These are phyloP conservation scores for Hyalella azteca DNA, from an alignment of 2,888 invertebrate species.

Conservation along the genomic window DNA sequence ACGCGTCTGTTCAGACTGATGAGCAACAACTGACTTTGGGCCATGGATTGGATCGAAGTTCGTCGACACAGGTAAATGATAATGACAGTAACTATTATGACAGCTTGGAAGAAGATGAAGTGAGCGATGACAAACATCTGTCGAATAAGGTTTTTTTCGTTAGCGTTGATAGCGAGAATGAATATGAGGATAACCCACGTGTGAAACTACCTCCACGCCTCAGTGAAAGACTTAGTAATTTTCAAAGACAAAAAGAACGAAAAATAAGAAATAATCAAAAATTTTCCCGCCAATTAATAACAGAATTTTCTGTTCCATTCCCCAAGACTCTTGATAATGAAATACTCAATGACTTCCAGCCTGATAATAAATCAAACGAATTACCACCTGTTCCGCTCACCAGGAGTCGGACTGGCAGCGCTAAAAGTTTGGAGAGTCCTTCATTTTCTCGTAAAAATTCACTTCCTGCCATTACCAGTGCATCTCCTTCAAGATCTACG, in stretches of 20 bases:
- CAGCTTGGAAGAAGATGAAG: slow-evolving; percentile 39
- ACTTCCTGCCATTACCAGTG: background rate
- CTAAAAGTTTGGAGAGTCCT: background rate
- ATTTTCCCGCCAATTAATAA: too few relatives aligned
- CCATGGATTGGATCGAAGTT: too few relatives aligned
- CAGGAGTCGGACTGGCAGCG: background rate
- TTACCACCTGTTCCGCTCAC: background rate
- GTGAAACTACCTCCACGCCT: slow-evolving; percentile 30
- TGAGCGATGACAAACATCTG: background rate
- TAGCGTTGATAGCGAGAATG: background rate
- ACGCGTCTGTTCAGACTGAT: slow-evolving; percentile 14
- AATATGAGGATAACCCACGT: background rate
- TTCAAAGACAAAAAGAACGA: slow-evolving; percentile 11
- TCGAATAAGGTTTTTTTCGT: slow-evolving; percentile 17
- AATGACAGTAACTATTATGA: slow-evolving; percentile 39
- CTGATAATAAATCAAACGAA: background rate
- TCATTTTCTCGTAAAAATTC: background rate
- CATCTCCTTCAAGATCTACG: background rate
- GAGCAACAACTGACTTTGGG: background rate
- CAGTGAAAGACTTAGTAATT: slow-evolving; percentile 3
- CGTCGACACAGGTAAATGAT: background rate
- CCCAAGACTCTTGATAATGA: background rate
- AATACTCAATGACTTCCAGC: background rate
- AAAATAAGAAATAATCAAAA: slow-evolving; percentile 3
- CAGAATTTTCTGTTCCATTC: background rate